Evolutionary conservation across 2,113 vertebrate genomes (phyloP), one percentile per base, ranked within the genome.

Genomic region (Taxidea taxus): DNA sequence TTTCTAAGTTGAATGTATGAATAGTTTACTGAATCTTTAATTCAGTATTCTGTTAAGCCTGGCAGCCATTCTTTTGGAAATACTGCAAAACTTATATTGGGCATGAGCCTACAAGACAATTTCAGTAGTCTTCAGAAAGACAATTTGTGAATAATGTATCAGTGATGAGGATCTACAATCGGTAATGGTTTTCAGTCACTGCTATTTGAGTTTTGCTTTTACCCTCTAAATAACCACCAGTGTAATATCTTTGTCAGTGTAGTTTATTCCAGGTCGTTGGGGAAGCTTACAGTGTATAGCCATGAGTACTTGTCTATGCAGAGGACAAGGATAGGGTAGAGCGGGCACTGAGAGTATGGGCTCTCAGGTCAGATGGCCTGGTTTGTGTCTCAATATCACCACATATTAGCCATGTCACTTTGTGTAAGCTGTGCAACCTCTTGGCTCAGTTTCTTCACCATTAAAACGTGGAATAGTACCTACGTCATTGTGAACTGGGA

Each of bases 11-110:
- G 77, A 90, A 85, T 27, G 7, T 56, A 74, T 54, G 31, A 58
- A 39, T 54, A 80, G 29, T 68, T 95, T 75, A 77, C 70, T 58
- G 72, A 81, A 54, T 64, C 37, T 92, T 87, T 88, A 96, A 87
- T 74, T 75, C 56, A 89, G 25, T n/a, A 62, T 62, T 18, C 6
- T 74, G 18, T 85, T 81, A 80, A 75, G n/a, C 27, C 44, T 74
- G 39, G 42, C 25, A 47, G 39, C 29, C 77, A 83, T 54, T 51
- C 68, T 87, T 68, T 81, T 66, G 54, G 77, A 88, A 95, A 94
- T 81, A 37, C 47, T 96, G 37, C 4, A 93, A 91, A 81, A 75
- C 20, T 75, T 90, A 8, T 37, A 80, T 64, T 58, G 11, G 87
- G 2, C 23, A 21, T 60, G 27, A 91, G 42, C n/a, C 39, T 29